Conservation (phyloP, 2,113 vertebrate genomes). For the Mirza zaza region DNA sequence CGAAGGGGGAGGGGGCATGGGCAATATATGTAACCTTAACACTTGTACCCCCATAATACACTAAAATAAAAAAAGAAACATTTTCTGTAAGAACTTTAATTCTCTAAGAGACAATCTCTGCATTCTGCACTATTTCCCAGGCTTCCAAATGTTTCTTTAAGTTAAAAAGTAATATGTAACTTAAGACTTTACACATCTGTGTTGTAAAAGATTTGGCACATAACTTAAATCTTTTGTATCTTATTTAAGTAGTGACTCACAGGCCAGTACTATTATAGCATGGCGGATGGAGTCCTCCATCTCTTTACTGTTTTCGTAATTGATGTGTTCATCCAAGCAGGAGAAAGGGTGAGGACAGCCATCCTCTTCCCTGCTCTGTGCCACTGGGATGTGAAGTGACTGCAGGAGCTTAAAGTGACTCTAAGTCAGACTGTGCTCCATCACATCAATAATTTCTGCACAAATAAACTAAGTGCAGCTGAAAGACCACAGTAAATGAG, state of each 20-base stretch:
- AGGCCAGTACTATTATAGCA: neutral
- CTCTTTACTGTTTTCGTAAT: slow-evolving; percentile 19
- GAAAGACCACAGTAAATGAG: neutral
- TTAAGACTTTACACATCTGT: neutral
- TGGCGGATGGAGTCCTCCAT: neutral
- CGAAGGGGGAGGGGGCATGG: too few relatives aligned
- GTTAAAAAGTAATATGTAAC: neutral
- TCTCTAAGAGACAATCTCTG: neutral
- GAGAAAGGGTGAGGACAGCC: neutral
- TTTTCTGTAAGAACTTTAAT: slow-evolving; percentile 3
- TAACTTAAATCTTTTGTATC: neutral
- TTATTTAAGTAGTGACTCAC: neutral
- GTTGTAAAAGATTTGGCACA: neutral
- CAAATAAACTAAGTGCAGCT: neutral
- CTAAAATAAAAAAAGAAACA: too few relatives aligned
- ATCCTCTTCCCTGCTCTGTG: slow-evolving; percentile 19
- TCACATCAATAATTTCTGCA: slow-evolving; percentile 35
- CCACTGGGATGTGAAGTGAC: slow-evolving; percentile 9
- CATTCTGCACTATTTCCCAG: neutral
- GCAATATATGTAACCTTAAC: too few relatives aligned
- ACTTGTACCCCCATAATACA: too few relatives aligned
- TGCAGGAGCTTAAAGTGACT: neutral
- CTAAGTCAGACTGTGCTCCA: neutral
- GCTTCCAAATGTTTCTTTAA: neutral
- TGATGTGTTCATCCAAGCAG: neutral